Conservation (phyloP, 2,113 vertebrate species). For the Sinosuthora webbiana region DNA sequence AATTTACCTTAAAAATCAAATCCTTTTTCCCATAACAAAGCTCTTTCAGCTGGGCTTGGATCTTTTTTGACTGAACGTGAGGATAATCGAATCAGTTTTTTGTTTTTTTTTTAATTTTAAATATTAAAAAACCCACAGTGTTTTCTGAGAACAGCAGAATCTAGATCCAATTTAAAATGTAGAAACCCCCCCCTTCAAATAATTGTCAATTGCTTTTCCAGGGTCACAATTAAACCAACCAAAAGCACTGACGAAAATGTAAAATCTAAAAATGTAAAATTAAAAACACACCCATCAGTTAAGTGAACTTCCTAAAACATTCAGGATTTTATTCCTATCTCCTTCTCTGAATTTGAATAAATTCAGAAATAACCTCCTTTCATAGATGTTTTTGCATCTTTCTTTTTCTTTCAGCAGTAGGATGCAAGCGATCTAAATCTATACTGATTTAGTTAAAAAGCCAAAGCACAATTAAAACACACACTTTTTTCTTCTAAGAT, state of each 20-base stretch:
- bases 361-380: background rate
- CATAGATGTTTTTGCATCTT: background rate
- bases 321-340: background rate
- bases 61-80: conserved; percentile 93
- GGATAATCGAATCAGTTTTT: conserved; percentile 72
- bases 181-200: background rate
- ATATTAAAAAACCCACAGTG: conserved; percentile 26
- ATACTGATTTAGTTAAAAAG: background rate
- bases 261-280: background rate
- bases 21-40: conserved; percentile 98
- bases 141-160: background rate
- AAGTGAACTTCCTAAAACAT: background rate
- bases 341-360: background rate
- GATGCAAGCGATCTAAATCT: background rate
- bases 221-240: background rate
- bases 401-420: background rate
- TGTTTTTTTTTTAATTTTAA: background rate
- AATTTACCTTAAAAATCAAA: conserved; percentile 92
- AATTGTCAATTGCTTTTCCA: background rate
- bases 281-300: background rate
- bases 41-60: conserved; percentile 98
- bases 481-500: background rate
- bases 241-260: no score
- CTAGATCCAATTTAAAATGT: background rate
- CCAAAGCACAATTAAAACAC: background rate